Percentiles rank a stretch among this genome's conserved stretches.
phyloP scores from a whole-genome alignment of 2,113 vertebrate genomes.

The Solenodon paradoxus region DNA sequence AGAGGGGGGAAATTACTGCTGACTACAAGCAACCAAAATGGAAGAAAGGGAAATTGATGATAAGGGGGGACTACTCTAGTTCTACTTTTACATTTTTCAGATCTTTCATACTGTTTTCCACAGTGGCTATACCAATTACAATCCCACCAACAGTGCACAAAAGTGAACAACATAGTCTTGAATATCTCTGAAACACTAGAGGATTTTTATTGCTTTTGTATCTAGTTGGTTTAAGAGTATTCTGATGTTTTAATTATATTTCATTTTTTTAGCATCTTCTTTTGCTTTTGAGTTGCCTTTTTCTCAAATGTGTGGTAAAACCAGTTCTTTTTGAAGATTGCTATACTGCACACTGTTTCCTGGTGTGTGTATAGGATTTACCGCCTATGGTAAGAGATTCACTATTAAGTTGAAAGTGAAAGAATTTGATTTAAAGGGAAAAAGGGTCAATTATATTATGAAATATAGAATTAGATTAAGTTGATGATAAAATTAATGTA shows the following conservation, averaged over 20 bases:
- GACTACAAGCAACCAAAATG: too few relatives aligned
- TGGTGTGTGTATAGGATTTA: neutral
- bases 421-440: neutral
- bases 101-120: too few relatives aligned
- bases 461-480: too few relatives aligned
- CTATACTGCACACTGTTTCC: neutral
- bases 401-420: neutral
- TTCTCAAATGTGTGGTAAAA: neutral
- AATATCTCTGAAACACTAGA: neutral
- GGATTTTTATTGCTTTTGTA: neutral
- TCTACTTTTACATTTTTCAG: too few relatives aligned
- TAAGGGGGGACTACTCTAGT: too few relatives aligned
- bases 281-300: neutral
- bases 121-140: too few relatives aligned
- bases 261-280: neutral
- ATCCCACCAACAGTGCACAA: too few relatives aligned
- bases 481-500: too few relatives aligned
- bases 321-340: neutral
- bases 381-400: neutral
- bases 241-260: neutral
- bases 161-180: neutral
- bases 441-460: too few relatives aligned
- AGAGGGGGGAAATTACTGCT: too few relatives aligned
- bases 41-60: too few relatives aligned
- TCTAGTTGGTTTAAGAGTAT: neutral